Evolutionary conservation across 1,140 invertebrate genomes (phyloP), one percentile per base, ranked within the genome.

Genomic region (Babylonia areolata): DNA sequence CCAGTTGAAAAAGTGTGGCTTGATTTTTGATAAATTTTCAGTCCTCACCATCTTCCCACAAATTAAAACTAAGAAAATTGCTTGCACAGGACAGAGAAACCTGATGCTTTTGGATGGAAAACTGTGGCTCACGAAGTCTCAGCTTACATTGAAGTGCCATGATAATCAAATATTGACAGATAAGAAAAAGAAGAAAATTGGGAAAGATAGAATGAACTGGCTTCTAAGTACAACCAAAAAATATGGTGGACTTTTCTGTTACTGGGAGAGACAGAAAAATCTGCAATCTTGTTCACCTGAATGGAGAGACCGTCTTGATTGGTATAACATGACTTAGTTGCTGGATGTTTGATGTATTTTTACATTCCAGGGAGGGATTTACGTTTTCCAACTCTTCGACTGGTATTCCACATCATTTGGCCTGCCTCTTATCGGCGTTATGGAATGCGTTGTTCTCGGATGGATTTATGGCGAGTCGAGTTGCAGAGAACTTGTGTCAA

Each of bases 321-420:
- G 78, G 78, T 80, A 15, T 51, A 3, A 3, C n/a, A 33, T 54
- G n/a, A n/a, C 40, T 51, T 80, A 80, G 78, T 46, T 80, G 46
- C 40, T 80, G 69, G 69, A 83, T 83, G 79, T 46, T 80, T 80
- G 28, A 80, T 58, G 46, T 80, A 58, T 80, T 80, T 80, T 51
- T 88, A 78, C 91, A 88, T 85, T 87, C 35, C 84, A 94, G 91
- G 91, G 96, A 90, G 97, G 97, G 6, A 97, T 97, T 95, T 97
- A 97, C 92, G 96, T 97, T 96, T 94, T 97, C 17, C 96, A 97
- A 91, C 90, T 97, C 81, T 97, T 97, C 95, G 97, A 97, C 90
- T 97, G 97, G 91, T 97, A 97, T 91, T 96, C 97, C 0, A 97
- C 97, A 11, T 97, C 97, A 90, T 97, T 97, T 95, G 97, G 96